Evolutionary conservation across 1,140 invertebrate species (phyloP), one percentile per base, ranked within the genome.

Genomic region (Drosophila watanabei): DNA sequence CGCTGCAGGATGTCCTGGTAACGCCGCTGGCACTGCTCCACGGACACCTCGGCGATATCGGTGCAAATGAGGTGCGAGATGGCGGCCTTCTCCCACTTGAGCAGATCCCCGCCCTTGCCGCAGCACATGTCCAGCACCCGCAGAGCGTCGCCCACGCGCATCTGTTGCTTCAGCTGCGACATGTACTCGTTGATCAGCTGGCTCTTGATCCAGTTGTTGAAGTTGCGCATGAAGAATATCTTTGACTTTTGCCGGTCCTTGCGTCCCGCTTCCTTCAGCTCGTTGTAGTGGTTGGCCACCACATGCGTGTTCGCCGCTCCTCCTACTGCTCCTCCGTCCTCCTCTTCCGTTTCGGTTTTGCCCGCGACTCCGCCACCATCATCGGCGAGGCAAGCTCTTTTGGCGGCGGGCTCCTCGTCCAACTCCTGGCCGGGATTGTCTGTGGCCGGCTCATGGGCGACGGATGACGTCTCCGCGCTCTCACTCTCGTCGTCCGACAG

Each of bases 131-230:
- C 96, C 56, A 97, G 92, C 0, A 96, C 96, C 68, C 94, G 94
- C 8, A 96, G 79, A 8, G 94, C 93, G 61, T 94, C 93, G 33
- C 95, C 95, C 59, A 95, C 94, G 77, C 94, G 94, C 62, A 94
- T 95, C 39, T 94, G 94, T 71, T 95, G 93, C 79, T 95, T 95
- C 2, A 97, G 93, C 89, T 96, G 95, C 54, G 94, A 94, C 54
- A 96, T 92, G 88, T 96, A 96, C 92, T 97, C 95, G 89, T 95
- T 95, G 82, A 99, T 99, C 1, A 99, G 94, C 94, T 98, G 97
- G 93, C 97, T 94, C 94, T 99, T 99, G 10, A 99, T 96, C 99
- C 99, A 99, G 93, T 99, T 99, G 93, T 99, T 99, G 92, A 99
- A 99, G 94, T 99, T 99, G 77, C 99, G 95, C 94, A 99, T 95